Evolutionary conservation across 2,888 invertebrate species (phyloP).

Genomic region (Tenthredo amoena): DNA sequence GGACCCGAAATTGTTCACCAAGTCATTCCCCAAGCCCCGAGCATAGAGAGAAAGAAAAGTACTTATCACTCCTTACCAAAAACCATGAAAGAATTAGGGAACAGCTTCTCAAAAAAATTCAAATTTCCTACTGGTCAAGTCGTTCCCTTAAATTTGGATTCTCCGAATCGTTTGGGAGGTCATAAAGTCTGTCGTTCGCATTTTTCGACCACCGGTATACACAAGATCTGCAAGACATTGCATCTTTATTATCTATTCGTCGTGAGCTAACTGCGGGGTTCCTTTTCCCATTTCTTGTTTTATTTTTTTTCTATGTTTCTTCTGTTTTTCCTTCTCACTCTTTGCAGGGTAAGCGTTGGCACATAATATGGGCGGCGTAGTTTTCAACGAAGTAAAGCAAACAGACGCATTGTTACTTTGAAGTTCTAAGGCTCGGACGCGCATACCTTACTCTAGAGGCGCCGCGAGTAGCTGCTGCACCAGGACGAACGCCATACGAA

Average conservation of each 20-base stretch:
- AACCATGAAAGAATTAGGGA: neutral
- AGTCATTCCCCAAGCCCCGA: neutral
- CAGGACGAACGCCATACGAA: slow-evolving; percentile 1
- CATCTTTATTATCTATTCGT: slow-evolving; percentile 34
- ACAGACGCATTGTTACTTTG: slow-evolving; percentile 52
- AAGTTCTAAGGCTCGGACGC: neutral
- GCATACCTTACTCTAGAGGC: neutral
- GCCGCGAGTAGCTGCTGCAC: neutral
- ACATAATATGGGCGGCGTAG: slow-evolving; percentile 39
- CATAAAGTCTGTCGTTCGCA: neutral
- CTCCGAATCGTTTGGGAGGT: neutral
- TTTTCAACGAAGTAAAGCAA: slow-evolving; percentile 52
- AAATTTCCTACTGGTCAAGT: neutral
- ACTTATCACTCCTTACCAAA: neutral
- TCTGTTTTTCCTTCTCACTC: slow-evolving; percentile 3
- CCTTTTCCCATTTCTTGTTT: neutral
- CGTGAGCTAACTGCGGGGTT: neutral
- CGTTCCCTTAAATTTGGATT: neutral
- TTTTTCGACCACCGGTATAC: neutral
- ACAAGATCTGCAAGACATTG: neutral
- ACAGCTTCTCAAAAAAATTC: neutral
- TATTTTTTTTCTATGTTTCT: neutral
- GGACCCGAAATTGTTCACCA: slow-evolving; percentile 43
- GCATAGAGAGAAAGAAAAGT: neutral
- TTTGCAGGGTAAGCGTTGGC: neutral